Conservation (phyloP, 2,888 invertebrate species). For the Scaeva pyrastri region DNA sequence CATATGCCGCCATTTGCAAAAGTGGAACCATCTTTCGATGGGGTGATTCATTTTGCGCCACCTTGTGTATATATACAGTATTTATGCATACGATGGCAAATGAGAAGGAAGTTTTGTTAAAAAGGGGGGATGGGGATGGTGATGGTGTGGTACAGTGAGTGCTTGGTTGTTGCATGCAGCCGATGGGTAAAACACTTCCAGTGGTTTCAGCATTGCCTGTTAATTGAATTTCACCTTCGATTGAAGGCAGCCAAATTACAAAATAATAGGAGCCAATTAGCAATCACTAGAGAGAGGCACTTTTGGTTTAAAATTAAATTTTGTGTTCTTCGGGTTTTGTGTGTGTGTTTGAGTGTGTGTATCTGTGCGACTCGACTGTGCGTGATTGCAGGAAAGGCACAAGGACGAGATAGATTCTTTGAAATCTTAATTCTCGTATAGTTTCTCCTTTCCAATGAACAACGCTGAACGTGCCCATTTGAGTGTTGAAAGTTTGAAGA, state of each 20-base stretch:
- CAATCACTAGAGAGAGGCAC: slow-evolving; percentile 73
- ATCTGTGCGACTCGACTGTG: slow-evolving; percentile 15
- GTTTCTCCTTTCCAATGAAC: background rate
- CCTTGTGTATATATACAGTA: no score
- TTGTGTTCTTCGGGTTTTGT: slow-evolving; percentile 30
- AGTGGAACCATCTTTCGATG: no score
- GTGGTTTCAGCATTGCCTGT: slow-evolving; percentile 70
- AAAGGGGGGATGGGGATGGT: background rate
- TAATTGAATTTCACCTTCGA: slow-evolving; percentile 76
- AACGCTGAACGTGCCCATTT: slow-evolving; percentile 17
- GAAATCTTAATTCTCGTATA: background rate
- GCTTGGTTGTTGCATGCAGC: slow-evolving; percentile 3
- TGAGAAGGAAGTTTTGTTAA: slow-evolving; percentile 53
- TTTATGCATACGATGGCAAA: slow-evolving; percentile 54
- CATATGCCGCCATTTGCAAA: no score
- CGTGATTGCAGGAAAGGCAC: slow-evolving; percentile 2
- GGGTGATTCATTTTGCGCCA: no score
- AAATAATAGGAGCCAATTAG: slow-evolving; percentile 76
- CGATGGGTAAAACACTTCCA: slow-evolving; percentile 28
- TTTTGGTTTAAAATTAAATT: slow-evolving; percentile 76
- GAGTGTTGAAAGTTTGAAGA: slow-evolving; percentile 33
- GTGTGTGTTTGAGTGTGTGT: no score
- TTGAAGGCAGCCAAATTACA: slow-evolving; percentile 75
- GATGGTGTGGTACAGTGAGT: slow-evolving; percentile 2
- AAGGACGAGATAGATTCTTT: slow-evolving; percentile 26